A percentile compares a stretch with the other conserved stretches of the same genome.
These are phyloP conservation scores for Gastracanthus pulcherrimus DNA, from an alignment of 2,888 invertebrate genomes.

Conservation along the genomic window DNA sequence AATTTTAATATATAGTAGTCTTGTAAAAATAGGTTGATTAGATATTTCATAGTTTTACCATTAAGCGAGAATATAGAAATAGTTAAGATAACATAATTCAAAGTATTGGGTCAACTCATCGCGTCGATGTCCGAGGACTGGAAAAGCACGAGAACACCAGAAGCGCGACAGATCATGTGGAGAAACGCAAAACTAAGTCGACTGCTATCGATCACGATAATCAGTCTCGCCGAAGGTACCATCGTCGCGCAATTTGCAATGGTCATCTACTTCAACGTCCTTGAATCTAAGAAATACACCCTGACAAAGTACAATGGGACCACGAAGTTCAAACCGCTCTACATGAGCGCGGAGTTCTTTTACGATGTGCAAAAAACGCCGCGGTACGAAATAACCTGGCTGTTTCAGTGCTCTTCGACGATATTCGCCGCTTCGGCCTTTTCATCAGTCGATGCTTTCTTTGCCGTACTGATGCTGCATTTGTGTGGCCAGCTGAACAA, in stretches of 20 bases:
- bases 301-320: not conserved
- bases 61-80: not conserved
- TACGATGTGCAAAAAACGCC: slow-evolving; percentile 30
- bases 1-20: not conserved
- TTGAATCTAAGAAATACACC: not conserved
- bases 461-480: slow-evolving; percentile 53
- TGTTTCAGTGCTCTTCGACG: slow-evolving; percentile 33
- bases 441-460: slow-evolving; percentile 49
- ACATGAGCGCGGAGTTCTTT: slow-evolving; percentile 23
- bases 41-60: not conserved
- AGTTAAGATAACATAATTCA: not conserved
- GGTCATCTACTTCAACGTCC: not conserved
- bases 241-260: slow-evolving; percentile 16
- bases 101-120: slow-evolving; percentile 46
- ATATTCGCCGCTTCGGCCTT: slow-evolving; percentile 45
- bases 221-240: slow-evolving; percentile 27
- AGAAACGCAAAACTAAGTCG: slow-evolving; percentile 46
- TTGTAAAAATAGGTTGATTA: too few species aligned
- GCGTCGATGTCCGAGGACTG: slow-evolving; percentile 48
- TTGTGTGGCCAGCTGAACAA: slow-evolving; percentile 50
- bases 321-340: slow-evolving; percentile 14
- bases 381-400: slow-evolving; percentile 35
- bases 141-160: not conserved
- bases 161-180: slow-evolving; percentile 33
- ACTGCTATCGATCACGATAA: slow-evolving; percentile 37